Evolutionary conservation across 2,113 vertebrate species (phyloP).

Genomic region (Motacilla alba): DNA sequence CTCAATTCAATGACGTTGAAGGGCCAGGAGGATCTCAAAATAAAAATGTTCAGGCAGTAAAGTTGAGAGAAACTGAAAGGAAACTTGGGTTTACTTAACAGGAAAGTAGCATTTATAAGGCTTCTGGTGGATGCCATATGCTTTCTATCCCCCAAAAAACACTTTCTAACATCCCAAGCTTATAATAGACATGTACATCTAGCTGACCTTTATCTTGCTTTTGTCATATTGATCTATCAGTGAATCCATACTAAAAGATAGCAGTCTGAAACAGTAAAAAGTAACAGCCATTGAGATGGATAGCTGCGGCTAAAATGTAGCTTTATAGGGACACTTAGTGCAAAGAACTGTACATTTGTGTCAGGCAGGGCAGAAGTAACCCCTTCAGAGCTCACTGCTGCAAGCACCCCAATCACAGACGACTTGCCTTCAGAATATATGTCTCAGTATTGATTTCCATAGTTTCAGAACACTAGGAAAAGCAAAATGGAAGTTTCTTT

Average conservation of each 20-base stretch:
- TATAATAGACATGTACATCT: constrained; percentile 68
- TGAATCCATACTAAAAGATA: constrained; percentile 75
- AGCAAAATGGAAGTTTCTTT: constrained; percentile 76
- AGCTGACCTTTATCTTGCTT: constrained; percentile 74
- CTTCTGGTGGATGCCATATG: constrained; percentile 8
- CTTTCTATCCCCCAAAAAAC: constrained; percentile 41
- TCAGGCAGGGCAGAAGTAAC: constrained; percentile 63
- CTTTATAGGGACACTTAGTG: constrained; percentile 69
- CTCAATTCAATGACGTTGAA: constrained; percentile 40
- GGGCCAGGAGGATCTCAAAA: constrained; percentile 60
- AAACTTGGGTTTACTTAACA: constrained; percentile 51
- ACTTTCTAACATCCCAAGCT: constrained; percentile 60
- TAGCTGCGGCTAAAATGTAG: constrained; percentile 59
- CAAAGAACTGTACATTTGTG: constrained; percentile 69
- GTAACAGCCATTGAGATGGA: constrained; percentile 70
- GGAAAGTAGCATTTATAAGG: constrained; percentile 46
- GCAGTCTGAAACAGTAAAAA: constrained; percentile 69
- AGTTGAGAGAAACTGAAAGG: background rate
- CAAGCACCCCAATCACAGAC: constrained; percentile 58
- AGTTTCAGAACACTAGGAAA: constrained; percentile 78
- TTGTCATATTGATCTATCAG: constrained; percentile 77
- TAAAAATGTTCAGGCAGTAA: constrained; percentile 55
- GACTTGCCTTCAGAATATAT: constrained; percentile 74
- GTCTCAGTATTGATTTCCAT: constrained; percentile 76
- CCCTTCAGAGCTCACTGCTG: constrained; percentile 72